phyloP scores from a whole-genome alignment of 2,113 vertebrate species.

The Bos indicus region DNA sequence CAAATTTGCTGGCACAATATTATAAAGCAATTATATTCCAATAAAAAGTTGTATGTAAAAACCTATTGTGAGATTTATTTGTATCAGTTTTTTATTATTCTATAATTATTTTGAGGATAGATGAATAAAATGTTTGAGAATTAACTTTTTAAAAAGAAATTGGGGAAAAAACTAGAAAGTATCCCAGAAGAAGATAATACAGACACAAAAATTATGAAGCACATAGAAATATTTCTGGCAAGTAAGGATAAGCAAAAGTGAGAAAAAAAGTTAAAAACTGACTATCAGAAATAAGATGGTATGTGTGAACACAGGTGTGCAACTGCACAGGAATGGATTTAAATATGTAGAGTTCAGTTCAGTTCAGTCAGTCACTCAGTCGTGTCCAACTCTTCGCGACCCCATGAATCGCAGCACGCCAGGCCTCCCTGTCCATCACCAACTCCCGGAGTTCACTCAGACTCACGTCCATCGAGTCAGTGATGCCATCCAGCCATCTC shows the following conservation, averaged over 20 bases:
- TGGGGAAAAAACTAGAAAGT: neutral
- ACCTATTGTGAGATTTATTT: neutral
- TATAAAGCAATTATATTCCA: too few relatives aligned
- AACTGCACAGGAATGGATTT: neutral
- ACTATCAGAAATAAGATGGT: neutral
- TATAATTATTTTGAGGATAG: neutral
- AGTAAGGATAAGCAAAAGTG: neutral
- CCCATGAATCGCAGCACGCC: too few relatives aligned
- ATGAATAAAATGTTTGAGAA: neutral
- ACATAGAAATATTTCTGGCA: neutral
- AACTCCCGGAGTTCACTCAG: too few relatives aligned
- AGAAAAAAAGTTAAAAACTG: neutral
- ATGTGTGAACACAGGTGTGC: neutral
- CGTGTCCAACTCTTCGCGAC: too few relatives aligned
- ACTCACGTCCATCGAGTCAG: rapidly evolving
- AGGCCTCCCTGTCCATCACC: too few relatives aligned
- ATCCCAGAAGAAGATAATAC: neutral
- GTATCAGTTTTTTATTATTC: neutral
- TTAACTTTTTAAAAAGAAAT: neutral
- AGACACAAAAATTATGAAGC: neutral
- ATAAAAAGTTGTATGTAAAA: neutral
- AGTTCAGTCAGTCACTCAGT: too few relatives aligned
- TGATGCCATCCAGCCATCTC: too few relatives aligned
- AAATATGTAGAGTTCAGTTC: neutral
- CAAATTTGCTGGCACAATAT: too few relatives aligned